Evolutionary conservation across 2,797 vertebrate genomes (phyloP), one percentile per base, ranked within the genome.

Genomic region (Chaetophractus vellerosus): DNA sequence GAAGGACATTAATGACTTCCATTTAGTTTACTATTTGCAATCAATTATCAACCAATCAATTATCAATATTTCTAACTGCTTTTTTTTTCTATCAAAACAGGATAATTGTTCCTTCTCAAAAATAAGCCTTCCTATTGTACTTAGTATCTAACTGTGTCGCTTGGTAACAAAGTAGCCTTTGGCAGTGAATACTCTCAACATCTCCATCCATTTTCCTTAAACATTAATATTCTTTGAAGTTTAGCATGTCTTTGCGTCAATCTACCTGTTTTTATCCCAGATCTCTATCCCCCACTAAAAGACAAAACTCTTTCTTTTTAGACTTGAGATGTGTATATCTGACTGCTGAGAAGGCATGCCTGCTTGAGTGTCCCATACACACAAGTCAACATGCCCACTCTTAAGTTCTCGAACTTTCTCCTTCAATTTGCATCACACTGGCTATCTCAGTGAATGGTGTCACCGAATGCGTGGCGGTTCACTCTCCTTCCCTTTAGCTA

Each of bases 11-110:
- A 11, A 1, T 55, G 16, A 9, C 31, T 50, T 76, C 7, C 45
- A 28, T 9, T 14, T 50, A 38, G 6, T 38, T 38, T 3, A 14
- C 9, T 23, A 0, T 5, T 21, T 9, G 1, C 3, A 1, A 12
- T 12, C 4, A 45, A 38, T 52, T 4, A 16, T 52, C 50, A 52
- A 52, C 50, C 48, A 52, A 52, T 52, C 50, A 52, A 0, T 33
- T n/a, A 24, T 4, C 7, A 36, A 64, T 69, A 61, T 50, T 74
- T 26, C 15, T 10, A 50, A 15, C 31, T 31, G 31, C 9, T 26
- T 26, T 63, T 71, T 71, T 66, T 79, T 52, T 10, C 33, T n/a
- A 12, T 24, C 1, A 33, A 45, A 71, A 66, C 19, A 8, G 12
- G 10, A 9, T 28, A 31, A 24, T 31, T 18, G 18, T 72, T 52